Base-by-base conservation (phyloP, 2,113 vertebrate genomes). In the Smithornis capensis region DNA sequence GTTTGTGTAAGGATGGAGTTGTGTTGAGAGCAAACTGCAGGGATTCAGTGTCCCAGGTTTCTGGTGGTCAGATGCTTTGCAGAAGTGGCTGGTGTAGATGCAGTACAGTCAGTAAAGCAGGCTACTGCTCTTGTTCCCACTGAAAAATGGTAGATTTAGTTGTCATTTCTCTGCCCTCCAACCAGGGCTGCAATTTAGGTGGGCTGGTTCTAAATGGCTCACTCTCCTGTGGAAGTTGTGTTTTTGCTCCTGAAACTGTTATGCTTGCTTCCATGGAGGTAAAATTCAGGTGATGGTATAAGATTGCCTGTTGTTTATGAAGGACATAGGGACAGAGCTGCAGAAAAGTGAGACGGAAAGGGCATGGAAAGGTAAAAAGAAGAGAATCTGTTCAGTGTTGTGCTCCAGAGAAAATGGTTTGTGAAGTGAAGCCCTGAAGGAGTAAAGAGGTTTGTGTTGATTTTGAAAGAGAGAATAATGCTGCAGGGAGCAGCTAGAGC, bases 221-320 rank as follows among this genome's bases (percentile, higher is more conserved):
- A 0, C 5, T 63, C 89, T 63, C 21, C 9, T 5, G 1, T 15
- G 13, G 23, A 24, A 28, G 5, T 13, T 47, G 13, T 19, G 9
- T 19, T 40, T 53, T 83, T 89, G 15, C n/a, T 45, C n/a, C 59
- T 14, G 33, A 67, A 59, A 14, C 28, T 27, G 15, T 38, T 38
- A 19, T 0, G 0, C 10, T 65, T 6, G 1, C 8, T 63, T 38
- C 18, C 31, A 35, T 25, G 47, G 35, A 75, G 38, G 12, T 82
- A 24, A 91, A 89, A 65, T 67, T 78, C 38, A 59, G 22, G 19
- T 10, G 15, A 10, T 25, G 8, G 5, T 44, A 69, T 45, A 45
- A 71, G 37, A 19, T 37, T 60, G 6, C 33, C 21, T 78, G 16
- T 5, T 44, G 29, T 28, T 82, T 71, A 21, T 49, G 53, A 62